A percentile compares a stretch with the other conserved stretches of the same genome.
Evolutionary conservation across 2,888 invertebrate species (phyloP).

Genomic region (Chrysodeixis includens): DNA sequence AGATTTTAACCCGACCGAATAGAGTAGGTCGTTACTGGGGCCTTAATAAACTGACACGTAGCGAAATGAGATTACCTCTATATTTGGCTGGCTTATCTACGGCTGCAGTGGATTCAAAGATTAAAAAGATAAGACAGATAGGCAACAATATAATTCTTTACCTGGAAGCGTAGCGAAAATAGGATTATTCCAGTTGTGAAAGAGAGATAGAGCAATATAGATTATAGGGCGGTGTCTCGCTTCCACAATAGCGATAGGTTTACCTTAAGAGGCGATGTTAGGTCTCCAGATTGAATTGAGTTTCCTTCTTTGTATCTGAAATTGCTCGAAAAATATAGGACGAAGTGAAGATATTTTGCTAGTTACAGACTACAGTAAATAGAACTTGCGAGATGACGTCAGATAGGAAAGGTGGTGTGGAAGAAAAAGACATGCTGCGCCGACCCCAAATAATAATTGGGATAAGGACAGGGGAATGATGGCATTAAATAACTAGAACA

Average conservation of each 20-base stretch:
- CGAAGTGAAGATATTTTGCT: not conserved
- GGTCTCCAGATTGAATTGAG: slow-evolving; percentile 20
- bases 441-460: no score
- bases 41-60: slow-evolving; percentile 74
- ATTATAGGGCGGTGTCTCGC: no score
- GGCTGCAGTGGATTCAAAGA: slow-evolving; percentile 66
- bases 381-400: no score
- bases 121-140: slow-evolving; percentile 57
- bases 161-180: not conserved
- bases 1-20: slow-evolving; percentile 71
- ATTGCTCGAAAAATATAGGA: slow-evolving; percentile 11
- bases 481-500: slow-evolving; percentile 37
- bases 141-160: slow-evolving; percentile 42
- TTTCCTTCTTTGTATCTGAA: slow-evolving; percentile 34
- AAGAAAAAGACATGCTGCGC: no score
- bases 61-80: slow-evolving; percentile 81
- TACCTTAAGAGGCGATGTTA: no score
- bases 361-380: no score
- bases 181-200: no score
- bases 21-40: slow-evolving; percentile 74
- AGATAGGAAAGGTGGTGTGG: no score
- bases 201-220: no score
- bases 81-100: slow-evolving; percentile 85
- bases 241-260: no score
- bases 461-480: no score